Percentiles rank a stretch among this genome's conserved stretches.
These are phyloP conservation scores for Eulemur albifrons DNA, from an alignment of 2,797 vertebrate genomes.

Conservation along the genomic window DNA sequence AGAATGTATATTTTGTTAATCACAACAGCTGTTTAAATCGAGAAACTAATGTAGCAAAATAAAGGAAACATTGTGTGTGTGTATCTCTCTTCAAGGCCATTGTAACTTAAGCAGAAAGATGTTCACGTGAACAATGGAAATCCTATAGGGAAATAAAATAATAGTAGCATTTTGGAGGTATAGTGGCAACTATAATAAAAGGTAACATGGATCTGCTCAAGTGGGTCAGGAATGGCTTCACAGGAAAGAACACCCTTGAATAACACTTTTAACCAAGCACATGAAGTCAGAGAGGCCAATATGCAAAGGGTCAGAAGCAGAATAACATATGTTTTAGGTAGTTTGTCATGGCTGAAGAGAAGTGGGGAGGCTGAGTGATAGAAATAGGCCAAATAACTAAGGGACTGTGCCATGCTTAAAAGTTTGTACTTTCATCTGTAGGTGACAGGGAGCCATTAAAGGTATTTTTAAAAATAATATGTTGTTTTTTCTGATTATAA, in stretches of 20 bases:
- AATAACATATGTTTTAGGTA: not conserved
- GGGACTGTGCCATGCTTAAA: not conserved
- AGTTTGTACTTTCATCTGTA: slow-evolving; percentile 35
- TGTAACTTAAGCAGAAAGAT: slow-evolving; percentile 34
- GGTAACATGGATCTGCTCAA: not conserved
- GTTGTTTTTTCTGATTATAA: not conserved
- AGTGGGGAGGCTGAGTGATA: not conserved
- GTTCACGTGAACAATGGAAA: not conserved
- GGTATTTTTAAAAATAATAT: not conserved
- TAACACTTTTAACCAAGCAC: not conserved
- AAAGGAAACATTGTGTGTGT: not conserved
- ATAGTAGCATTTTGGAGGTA: not conserved
- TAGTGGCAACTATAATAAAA: not conserved
- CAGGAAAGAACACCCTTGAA: not conserved
- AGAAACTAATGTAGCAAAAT: not conserved
- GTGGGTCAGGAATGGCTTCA: not conserved
- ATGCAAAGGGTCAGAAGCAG: not conserved
- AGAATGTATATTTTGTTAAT: not conserved
- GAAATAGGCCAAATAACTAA: not conserved
- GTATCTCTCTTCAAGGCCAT: not conserved
- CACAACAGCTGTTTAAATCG: not conserved
- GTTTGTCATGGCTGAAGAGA: slow-evolving; percentile 16
- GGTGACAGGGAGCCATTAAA: not conserved
- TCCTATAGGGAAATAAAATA: not conserved
- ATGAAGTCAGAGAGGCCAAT: not conserved